Evolutionary conservation across 1,140 invertebrate species (phyloP).

Genomic region (Conus betulinus): DNA sequence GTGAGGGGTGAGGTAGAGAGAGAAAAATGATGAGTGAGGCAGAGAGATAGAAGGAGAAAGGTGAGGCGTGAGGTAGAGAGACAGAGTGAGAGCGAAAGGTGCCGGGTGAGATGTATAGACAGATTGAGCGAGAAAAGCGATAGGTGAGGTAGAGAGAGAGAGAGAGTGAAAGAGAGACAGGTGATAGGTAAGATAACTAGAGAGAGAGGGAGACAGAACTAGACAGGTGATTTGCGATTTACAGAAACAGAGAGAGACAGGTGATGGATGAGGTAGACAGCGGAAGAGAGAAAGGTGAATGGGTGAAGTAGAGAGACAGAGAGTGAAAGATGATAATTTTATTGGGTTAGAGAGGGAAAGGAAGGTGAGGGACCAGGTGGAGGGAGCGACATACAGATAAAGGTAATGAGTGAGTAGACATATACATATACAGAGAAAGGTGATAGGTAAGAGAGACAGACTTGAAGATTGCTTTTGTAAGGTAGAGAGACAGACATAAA

Average conservation of each 20-base stretch:
- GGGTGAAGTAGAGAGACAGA: conserved; percentile 24
- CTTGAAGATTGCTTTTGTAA: too few species aligned
- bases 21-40: not conserved
- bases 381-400: not conserved
- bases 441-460: too few species aligned
- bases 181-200: not conserved
- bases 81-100: not conserved
- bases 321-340: not conserved
- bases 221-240: too few species aligned
- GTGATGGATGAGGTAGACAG: not conserved
- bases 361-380: not conserved
- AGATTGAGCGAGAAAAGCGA: not conserved
- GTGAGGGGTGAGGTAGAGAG: not conserved
- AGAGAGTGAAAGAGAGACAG: not conserved
- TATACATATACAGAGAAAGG: too few species aligned
- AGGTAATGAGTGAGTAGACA: too few species aligned
- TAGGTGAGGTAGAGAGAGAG: not conserved
- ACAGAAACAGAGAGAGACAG: too few species aligned
- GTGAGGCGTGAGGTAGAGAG: not conserved
- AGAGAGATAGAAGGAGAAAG: not conserved
- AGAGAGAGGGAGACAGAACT: not conserved
- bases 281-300: conserved; percentile 4
- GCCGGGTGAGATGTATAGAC: not conserved
- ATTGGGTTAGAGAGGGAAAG: not conserved
- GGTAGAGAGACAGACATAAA: too few species aligned